These are phyloP conservation scores for Diceros bicornis DNA, from an alignment of 2,797 vertebrate genomes.

Conservation along the genomic window DNA sequence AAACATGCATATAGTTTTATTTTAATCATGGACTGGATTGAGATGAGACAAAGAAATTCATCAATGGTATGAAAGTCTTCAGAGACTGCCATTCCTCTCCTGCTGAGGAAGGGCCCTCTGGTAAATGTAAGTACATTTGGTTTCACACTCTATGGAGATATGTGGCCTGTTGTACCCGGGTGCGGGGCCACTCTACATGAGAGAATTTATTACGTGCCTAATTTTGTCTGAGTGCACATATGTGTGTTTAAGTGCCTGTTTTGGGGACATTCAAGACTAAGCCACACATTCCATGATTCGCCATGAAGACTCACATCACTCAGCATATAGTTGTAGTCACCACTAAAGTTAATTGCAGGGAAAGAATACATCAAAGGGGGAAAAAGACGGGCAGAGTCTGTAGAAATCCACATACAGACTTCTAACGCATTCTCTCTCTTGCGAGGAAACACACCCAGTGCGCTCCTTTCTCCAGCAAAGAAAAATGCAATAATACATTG, in stretches of 20 bases:
- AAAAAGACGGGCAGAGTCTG: background rate
- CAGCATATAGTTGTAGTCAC: background rate
- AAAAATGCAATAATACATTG: rapidly evolving
- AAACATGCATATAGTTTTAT: background rate
- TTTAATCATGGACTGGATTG: background rate
- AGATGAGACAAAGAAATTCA: background rate
- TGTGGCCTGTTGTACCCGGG: rapidly evolving
- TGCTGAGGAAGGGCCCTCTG: background rate
- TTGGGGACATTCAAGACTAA: background rate
- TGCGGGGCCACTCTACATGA: rapidly evolving
- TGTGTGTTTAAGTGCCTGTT: background rate
- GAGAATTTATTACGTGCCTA: background rate
- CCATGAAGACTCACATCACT: background rate
- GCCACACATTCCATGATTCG: background rate
- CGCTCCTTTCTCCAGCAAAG: background rate
- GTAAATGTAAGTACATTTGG: background rate
- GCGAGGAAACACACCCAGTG: background rate
- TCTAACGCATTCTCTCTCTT: background rate
- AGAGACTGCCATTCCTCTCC: background rate
- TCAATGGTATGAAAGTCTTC: background rate
- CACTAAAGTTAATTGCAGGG: too few relatives aligned
- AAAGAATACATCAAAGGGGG: background rate
- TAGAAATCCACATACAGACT: rapidly evolving
- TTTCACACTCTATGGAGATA: rapidly evolving
- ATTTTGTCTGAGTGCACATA: background rate